Percentiles rank a stretch among this genome's conserved stretches.
Evolutionary conservation across 1,140 invertebrate species (phyloP).

Genomic region (Coelopa frigida): DNA sequence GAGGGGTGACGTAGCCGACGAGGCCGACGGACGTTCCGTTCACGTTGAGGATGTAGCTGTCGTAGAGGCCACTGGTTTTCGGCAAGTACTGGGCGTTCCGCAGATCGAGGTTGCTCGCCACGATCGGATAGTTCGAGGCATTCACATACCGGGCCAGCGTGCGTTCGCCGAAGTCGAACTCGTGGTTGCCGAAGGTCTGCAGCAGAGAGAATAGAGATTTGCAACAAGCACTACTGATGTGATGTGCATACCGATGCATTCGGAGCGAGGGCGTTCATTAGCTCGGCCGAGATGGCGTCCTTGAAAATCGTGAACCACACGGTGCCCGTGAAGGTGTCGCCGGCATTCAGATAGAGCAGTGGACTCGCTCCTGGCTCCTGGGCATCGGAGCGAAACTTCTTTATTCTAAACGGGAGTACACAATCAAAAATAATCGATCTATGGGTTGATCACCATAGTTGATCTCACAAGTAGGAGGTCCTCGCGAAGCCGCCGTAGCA

Average conservation of each 20-base stretch:
- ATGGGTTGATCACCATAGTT: not conserved
- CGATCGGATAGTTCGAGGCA: slow-evolving; percentile 61
- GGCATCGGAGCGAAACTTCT: slow-evolving; percentile 51
- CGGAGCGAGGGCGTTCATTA: slow-evolving; percentile 68
- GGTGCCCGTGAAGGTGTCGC: slow-evolving; percentile 84
- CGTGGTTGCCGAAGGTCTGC: slow-evolving; percentile 89
- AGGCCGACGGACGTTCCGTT: slow-evolving; percentile 66
- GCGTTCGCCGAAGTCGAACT: slow-evolving; percentile 77
- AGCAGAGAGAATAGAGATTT: slow-evolving; percentile 12
- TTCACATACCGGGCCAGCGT: slow-evolving; percentile 74
- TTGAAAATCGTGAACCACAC: slow-evolving; percentile 73
- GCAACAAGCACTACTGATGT: not conserved
- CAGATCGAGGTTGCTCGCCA: slow-evolving; percentile 71
- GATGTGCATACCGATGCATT: slow-evolving; percentile 71
- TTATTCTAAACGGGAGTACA: slow-evolving; percentile 44
- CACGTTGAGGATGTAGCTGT: slow-evolving; percentile 60
- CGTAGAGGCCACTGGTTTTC: slow-evolving; percentile 44
- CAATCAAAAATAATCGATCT: not conserved
- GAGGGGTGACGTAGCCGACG: slow-evolving; percentile 81
- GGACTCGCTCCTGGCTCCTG: slow-evolving; percentile 50
- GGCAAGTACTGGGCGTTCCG: slow-evolving; percentile 55
- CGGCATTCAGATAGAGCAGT: slow-evolving; percentile 73
- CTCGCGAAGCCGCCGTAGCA: slow-evolving; percentile 82
- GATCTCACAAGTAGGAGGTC: slow-evolving; percentile 53
- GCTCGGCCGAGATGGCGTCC: slow-evolving; percentile 65